Base-by-base conservation (phyloP, 1,140 invertebrate genomes). In the Drepana arcuata region DNA sequence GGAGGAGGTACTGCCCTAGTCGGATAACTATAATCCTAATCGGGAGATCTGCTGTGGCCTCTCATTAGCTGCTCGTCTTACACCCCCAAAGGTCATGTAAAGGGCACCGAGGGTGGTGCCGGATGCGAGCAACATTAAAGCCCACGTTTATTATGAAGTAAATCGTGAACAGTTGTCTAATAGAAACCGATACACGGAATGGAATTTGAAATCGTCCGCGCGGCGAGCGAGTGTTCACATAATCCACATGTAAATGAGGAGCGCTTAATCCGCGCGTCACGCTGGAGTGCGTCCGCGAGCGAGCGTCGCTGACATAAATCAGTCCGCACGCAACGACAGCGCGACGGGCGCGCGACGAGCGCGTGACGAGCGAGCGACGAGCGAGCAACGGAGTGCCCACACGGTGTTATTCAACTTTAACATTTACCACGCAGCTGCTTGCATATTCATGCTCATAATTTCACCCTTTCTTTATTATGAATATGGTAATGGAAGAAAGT, bases 401-500 rank as follows among this genome's bases (percentile, higher is more conserved):
- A 35, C 35, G 25, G 49, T 69, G 71, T 70, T 69, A 64, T 79
- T 75, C 69, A 75, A 72, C 74, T 79, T 68, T 79, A 72, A 42
- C 74, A 79, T 79, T 79, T 75, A 71, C 47, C 49, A 51, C 51
- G 45, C 60, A 48, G 53, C 46, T 41, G 61, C 60, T 70, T 60
- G 58, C 69, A 74, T 74, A 74, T 71, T 68, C 66, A 74, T 73
- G 55, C 41, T 44, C 62, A 59, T 75, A 73, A 75, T 73, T 78
- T 78, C 73, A 71, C 72, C 70, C 72, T 80, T 77, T 80, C 70
- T 70, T 77, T 62, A 53, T 50, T 54, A 72, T 77, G 68, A 71
- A 75, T 77, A 80, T 80, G 72, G 58, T 58, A 53, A 72, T 77
- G 32, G 61, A 75, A 80, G 75, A 80, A 80, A 80, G 75, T 80